Evolutionary conservation across 2,888 invertebrate species (phyloP).

Genomic region (Amphipyra tragopoginis): DNA sequence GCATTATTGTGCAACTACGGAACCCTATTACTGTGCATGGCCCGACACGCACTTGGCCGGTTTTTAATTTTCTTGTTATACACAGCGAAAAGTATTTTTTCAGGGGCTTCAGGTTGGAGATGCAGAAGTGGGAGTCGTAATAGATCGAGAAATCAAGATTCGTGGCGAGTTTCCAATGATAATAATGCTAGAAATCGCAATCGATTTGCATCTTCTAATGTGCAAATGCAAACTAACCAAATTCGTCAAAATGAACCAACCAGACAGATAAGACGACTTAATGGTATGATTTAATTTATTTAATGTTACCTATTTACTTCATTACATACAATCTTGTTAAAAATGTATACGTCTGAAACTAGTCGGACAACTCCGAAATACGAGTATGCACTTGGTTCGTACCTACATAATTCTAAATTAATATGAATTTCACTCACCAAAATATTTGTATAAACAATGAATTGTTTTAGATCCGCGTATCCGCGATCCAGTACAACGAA

Average conservation of each 20-base stretch:
- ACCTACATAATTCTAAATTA: no score
- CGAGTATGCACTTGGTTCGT: no score
- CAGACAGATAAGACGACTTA: constrained; percentile 10
- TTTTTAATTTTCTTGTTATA: neutral
- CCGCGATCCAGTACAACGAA: neutral
- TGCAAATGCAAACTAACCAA: neutral
- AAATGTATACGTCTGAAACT: no score
- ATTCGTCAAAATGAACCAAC: neutral
- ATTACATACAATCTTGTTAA: no score
- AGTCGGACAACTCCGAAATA: no score
- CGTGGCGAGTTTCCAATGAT: neutral
- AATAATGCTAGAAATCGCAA: neutral
- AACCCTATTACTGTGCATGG: no score
- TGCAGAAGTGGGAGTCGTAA: neutral
- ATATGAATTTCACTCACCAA: no score
- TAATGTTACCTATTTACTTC: no score
- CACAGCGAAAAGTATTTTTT: constrained; percentile 2
- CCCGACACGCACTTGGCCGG: no score
- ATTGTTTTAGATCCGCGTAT: constrained; percentile 24
- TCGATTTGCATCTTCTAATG: neutral
- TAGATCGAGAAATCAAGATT: neutral
- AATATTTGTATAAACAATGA: neutral
- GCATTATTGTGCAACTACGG: no score
- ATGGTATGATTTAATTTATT: constrained; percentile 14
- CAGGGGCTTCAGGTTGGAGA: constrained; percentile 36